A percentile compares a stretch with the other conserved stretches of the same genome.
Evolutionary conservation across 2,797 vertebrate genomes (phyloP).

Genomic region (Pangasius sanitwongsei): DNA sequence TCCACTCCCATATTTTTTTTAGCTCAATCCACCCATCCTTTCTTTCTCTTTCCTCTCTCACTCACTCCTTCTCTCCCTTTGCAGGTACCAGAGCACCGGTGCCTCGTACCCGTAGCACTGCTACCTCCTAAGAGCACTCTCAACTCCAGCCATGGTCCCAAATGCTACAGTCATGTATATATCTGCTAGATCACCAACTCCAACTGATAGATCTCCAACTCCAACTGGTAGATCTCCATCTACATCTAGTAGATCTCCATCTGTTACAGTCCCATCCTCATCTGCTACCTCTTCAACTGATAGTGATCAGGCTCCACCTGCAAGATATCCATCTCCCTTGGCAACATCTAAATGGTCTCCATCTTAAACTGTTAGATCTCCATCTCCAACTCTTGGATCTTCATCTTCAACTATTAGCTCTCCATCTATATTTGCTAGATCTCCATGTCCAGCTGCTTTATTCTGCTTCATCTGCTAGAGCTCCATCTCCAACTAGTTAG

Average conservation of each 20-base stretch:
- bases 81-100: constrained; percentile 65
- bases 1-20: not conserved
- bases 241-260: not conserved
- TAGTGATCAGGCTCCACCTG: not conserved
- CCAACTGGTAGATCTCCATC: not conserved
- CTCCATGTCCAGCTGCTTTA: not conserved
- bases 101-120: constrained; percentile 31
- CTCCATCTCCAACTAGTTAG: not conserved
- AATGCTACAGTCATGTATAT: not conserved
- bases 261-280: not conserved
- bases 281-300: not conserved
- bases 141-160: constrained; percentile 4
- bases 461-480: not conserved
- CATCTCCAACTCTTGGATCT: not conserved
- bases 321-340: not conserved
- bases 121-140: constrained; percentile 40
- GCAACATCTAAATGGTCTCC: not conserved
- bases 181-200: not conserved
- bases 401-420: not conserved
- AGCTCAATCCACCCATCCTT: not conserved
- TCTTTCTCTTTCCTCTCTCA: not conserved
- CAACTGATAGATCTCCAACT: not conserved
- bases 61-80: constrained; percentile 10
- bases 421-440: not conserved
- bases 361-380: not conserved